Conservation (phyloP, 2,113 vertebrate species). For the Bubo bubo region DNA sequence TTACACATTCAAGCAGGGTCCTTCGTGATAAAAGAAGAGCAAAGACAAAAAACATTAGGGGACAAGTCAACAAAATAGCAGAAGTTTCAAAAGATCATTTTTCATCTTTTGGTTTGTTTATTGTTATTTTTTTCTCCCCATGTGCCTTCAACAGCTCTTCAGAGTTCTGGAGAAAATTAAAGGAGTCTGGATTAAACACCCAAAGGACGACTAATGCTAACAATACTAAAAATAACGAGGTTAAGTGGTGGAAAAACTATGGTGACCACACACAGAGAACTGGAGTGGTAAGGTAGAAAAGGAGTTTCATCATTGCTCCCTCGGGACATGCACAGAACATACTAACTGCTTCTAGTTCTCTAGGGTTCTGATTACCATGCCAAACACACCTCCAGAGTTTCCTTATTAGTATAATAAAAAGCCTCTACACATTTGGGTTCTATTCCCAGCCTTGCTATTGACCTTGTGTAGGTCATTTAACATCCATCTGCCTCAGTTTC, state of each 20-base stretch:
- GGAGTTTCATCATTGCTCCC: constrained; percentile 80
- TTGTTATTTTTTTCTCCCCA: not conserved
- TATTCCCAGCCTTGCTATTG: constrained; percentile 66
- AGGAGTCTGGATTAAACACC: constrained; percentile 68
- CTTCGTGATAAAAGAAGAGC: constrained; percentile 38
- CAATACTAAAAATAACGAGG: constrained; percentile 57
- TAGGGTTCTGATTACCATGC: constrained; percentile 68
- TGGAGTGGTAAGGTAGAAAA: constrained; percentile 47
- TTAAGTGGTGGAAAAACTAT: constrained; percentile 13
- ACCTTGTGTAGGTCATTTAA: constrained; percentile 64
- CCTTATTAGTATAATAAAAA: constrained; percentile 75
- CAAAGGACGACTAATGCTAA: constrained; percentile 64
- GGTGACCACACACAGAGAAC: constrained; percentile 42
- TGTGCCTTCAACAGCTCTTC: constrained; percentile 41
- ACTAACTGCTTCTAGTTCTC: constrained; percentile 42
- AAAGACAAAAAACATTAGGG: constrained; percentile 34
- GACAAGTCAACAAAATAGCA: constrained; percentile 9
- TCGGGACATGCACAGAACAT: constrained; percentile 43
- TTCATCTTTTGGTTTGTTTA: constrained; percentile 32
- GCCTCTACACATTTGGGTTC: constrained; percentile 50
- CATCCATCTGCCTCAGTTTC: constrained; percentile 67
- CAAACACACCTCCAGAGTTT: constrained; percentile 64
- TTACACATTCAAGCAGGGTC: constrained; percentile 5
- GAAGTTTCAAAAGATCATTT: constrained; percentile 40
- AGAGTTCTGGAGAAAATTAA: constrained; percentile 66